Evolutionary conservation across 1,140 invertebrate genomes (phyloP).

Genomic region (Agraylea sexmaculata): DNA sequence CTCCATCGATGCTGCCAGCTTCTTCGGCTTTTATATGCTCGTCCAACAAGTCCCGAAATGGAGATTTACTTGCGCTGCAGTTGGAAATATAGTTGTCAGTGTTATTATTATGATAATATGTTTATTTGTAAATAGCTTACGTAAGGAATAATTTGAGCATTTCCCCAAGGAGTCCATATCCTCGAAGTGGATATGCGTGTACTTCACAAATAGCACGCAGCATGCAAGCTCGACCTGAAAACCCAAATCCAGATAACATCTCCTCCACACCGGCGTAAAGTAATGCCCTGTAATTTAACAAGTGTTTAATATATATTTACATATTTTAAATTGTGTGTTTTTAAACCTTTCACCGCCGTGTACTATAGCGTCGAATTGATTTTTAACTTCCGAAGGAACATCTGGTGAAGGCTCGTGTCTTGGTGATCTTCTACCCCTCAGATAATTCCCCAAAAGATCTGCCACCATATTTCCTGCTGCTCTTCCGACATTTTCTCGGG

Average conservation of each 20-base stretch:
- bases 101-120: neutral
- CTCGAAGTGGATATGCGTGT: slow-evolving; percentile 62
- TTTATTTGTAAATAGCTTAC: slow-evolving; percentile 43
- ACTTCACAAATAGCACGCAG: slow-evolving; percentile 75
- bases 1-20: slow-evolving; percentile 55
- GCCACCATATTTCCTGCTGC: slow-evolving; percentile 54
- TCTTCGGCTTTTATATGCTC: slow-evolving; percentile 71
- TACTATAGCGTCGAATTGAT: slow-evolving; percentile 30
- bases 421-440: slow-evolving; percentile 47
- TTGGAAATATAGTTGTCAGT: slow-evolving; percentile 1
- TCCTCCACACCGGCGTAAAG: slow-evolving; percentile 65
- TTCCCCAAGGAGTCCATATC: slow-evolving; percentile 67
- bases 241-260: slow-evolving; percentile 59
- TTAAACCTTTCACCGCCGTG: slow-evolving; percentile 63
- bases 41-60: slow-evolving; percentile 53
- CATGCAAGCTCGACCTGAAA: slow-evolving; percentile 70
- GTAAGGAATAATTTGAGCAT: slow-evolving; percentile 69
- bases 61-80: slow-evolving; percentile 66
- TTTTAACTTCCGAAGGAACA: slow-evolving; percentile 28
- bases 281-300: slow-evolving; percentile 41
- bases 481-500: slow-evolving; percentile 55
- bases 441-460: slow-evolving; percentile 57
- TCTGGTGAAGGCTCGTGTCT: slow-evolving; percentile 24
- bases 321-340: slow-evolving; percentile 11
- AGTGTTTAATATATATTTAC: slow-evolving; percentile 1